Conservation (phyloP, 2,113 vertebrate genomes). For the Xenopus borealis region DNA sequence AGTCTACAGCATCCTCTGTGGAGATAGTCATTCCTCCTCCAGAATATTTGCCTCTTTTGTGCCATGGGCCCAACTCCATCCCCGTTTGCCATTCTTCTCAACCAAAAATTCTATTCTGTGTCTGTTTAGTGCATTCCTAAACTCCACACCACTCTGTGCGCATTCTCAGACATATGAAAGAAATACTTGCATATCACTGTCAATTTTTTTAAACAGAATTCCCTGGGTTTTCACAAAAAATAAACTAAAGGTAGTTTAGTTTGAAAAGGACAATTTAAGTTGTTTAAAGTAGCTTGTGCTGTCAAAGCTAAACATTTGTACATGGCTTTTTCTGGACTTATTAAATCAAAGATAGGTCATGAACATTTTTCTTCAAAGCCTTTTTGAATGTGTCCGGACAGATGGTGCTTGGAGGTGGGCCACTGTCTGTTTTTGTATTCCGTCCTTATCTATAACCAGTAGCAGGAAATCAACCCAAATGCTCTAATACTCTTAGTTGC, state of each 20-base stretch:
- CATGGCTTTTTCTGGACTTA: conserved; percentile 23
- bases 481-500: conserved; percentile 17
- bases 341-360: conserved; percentile 31
- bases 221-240: conserved; percentile 10
- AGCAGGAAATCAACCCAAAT: conserved; percentile 26
- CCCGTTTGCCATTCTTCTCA: no score
- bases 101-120: no score
- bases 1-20: no score
- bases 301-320: conserved; percentile 31
- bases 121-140: no score
- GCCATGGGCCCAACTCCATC: no score
- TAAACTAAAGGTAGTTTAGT: conserved; percentile 21
- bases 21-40: no score
- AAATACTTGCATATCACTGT: background rate
- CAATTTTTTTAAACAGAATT: background rate
- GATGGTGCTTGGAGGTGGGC: conserved; percentile 17
- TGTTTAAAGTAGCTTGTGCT: conserved; percentile 9
- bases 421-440: conserved; percentile 30
- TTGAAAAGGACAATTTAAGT: conserved; percentile 27
- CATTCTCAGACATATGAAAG: background rate
- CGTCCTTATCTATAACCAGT: conserved; percentile 20
- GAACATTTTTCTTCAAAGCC: conserved; percentile 28
- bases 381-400: conserved; percentile 39
- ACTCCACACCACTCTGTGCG: no score
- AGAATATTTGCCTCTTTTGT: no score